Conservation (phyloP, 2,113 vertebrate genomes). For the Vimba vimba region DNA sequence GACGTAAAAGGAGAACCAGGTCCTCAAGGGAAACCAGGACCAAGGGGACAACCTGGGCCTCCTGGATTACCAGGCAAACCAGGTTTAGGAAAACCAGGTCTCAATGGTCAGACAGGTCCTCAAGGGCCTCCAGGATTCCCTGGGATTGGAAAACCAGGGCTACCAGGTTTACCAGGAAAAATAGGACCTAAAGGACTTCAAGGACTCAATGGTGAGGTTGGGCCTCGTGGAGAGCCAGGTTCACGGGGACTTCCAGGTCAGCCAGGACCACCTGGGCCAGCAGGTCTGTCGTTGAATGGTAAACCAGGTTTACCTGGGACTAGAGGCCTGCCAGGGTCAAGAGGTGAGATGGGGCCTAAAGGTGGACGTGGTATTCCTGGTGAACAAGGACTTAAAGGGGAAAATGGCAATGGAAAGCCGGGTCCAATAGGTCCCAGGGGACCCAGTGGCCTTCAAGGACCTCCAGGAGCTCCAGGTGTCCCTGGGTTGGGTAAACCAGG, state of each 20-base stretch:
- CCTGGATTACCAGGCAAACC: slow-evolving; percentile 92
- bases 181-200: slow-evolving; percentile 85
- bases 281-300: slow-evolving; percentile 91
- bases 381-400: slow-evolving; percentile 88
- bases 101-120: slow-evolving; percentile 88
- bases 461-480: slow-evolving; percentile 77
- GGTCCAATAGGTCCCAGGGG: slow-evolving; percentile 85
- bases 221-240: slow-evolving; percentile 87
- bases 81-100: slow-evolving; percentile 90
- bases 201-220: slow-evolving; percentile 82
- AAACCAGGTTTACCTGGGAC: slow-evolving; percentile 89
- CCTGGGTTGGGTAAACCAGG: slow-evolving; percentile 88
- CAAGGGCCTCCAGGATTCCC: slow-evolving; percentile 90
- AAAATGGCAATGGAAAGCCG: slow-evolving; percentile 90
- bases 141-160: slow-evolving; percentile 91
- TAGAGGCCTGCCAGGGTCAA: slow-evolving; percentile 84
- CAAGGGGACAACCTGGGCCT: slow-evolving; percentile 86
- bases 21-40: slow-evolving; percentile 91
- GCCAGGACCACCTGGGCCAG: slow-evolving; percentile 90
- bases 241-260: slow-evolving; percentile 86
- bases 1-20: slow-evolving; percentile 95
- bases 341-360: slow-evolving; percentile 88
- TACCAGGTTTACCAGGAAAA: slow-evolving; percentile 92
- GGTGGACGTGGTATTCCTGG: slow-evolving; percentile 84
- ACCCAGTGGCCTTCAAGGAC: slow-evolving; percentile 82